These are phyloP conservation scores for Meiosimyza decipiens DNA, from an alignment of 2,888 invertebrate genomes.

Conservation along the genomic window DNA sequence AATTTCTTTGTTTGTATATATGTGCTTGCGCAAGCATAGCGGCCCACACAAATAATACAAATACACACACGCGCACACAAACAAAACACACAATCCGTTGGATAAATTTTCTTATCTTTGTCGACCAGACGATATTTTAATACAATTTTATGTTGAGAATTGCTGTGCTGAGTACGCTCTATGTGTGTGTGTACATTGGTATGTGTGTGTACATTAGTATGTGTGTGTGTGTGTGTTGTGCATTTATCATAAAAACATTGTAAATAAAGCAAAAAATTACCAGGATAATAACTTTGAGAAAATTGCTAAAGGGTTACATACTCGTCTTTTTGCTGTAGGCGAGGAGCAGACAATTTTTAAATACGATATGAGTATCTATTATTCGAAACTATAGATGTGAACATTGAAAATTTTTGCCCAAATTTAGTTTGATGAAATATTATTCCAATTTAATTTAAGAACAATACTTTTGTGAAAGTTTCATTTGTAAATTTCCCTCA, in stretches of 20 bases:
- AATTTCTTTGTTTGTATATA: no score
- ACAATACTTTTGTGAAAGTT: no score
- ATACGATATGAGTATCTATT: no score
- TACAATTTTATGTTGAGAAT: slow-evolving; percentile 51
- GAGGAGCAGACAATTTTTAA: no score
- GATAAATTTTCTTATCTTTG: slow-evolving; percentile 66
- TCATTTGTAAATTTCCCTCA: no score
- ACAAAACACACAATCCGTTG: slow-evolving; percentile 56
- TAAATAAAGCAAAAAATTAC: slow-evolving; percentile 12
- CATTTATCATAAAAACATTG: slow-evolving; percentile 30
- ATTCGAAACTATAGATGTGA: no score
- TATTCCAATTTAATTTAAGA: no score
- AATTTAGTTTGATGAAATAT: no score
- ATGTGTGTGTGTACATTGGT: not conserved
- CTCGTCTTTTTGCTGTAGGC: not conserved
- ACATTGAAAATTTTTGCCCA: no score
- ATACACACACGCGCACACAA: slow-evolving; percentile 1
- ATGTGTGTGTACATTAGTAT: slow-evolving; percentile 6
- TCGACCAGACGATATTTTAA: slow-evolving; percentile 68
- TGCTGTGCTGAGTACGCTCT: slow-evolving; percentile 3
- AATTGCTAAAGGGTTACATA: slow-evolving; percentile 15
- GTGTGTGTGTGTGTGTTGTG: slow-evolving; percentile 12
- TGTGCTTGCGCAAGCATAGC: no score
- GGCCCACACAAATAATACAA: slow-evolving; percentile 1
- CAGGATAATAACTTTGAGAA: slow-evolving; percentile 10